These are phyloP conservation scores for Mythimna loreyi DNA, from an alignment of 2,888 invertebrate species.

Conservation along the genomic window DNA sequence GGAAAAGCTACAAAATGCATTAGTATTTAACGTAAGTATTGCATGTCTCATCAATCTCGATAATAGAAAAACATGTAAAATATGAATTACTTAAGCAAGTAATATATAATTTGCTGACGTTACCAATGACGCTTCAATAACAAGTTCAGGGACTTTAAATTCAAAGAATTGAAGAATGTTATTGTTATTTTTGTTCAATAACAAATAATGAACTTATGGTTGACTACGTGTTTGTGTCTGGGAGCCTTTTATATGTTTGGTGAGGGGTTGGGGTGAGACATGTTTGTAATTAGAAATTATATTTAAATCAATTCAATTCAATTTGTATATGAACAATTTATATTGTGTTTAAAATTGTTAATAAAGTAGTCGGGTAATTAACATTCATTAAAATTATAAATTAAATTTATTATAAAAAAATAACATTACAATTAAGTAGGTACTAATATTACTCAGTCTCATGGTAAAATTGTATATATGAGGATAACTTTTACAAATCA, in stretches of 20 bases:
- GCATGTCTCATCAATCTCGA: slow-evolving; percentile 9
- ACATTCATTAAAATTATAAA: no score
- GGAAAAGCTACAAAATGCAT: background rate
- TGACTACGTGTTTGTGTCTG: background rate
- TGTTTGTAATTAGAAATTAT: no score
- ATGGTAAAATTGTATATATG: no score
- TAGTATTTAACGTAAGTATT: background rate
- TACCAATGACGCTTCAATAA: slow-evolving; percentile 38
- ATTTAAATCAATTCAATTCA: no score
- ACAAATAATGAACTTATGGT: no score
- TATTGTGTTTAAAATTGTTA: no score
- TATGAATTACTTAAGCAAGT: slow-evolving; percentile 3
- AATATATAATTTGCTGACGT: slow-evolving; percentile 16
- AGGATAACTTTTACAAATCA: no score
- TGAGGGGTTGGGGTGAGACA: background rate
- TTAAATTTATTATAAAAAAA: no score
- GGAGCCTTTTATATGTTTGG: background rate
- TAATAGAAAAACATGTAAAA: background rate
- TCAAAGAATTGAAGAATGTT: background rate
- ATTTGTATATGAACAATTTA: no score
- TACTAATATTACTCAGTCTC: no score
- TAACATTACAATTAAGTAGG: no score
- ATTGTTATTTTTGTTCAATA: background rate
- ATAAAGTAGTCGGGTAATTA: no score
- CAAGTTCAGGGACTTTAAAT: slow-evolving; percentile 26